Evolutionary conservation across 1,140 invertebrate species (phyloP), one percentile per base, ranked within the genome.

Genomic region (Phymastichus coffea): DNA sequence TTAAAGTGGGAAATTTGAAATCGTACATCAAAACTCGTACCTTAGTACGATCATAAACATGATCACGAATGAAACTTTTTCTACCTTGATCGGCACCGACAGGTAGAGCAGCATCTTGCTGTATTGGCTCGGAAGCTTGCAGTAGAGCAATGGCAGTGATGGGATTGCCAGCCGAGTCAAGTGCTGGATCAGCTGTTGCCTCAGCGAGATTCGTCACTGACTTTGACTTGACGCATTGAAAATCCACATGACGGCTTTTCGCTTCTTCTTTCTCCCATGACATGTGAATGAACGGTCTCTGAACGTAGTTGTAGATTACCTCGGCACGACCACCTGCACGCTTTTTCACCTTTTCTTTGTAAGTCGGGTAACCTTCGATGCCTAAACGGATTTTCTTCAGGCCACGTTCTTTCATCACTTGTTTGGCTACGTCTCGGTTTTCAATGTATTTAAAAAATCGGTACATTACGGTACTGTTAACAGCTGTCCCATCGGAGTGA

Each of bases 241-340:
- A 99, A 78, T 99, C 98, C 0, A 99, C 98, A 78, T 99, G 98
- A 6, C 98, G 87, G 75, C 94, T 97, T 72, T 98, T 98, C 0
- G 96, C 96, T 75, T 99, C 98, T 72, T 99, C 97, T 68, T 99
- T 99, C 75, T 99, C 98, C 98, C 98, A 99, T 0, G 96, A 99
- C 94, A 99, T 98, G 68, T 97, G 94, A 41, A 99, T 94, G 75
- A 99, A 99, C 0, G 98, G 97, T n/a, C 98, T 83, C 74, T 99
- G 98, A 0, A 99, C 97, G 77, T 99, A 99, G 78, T 99, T 99
- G 80, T 99, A 99, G 62, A 99, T 97, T 1, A 99, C 97, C 82
- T 96, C 93, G 2, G 93, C 89, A 33, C 94, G 82, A 12, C 94
- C 94, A 10, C 94, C 93, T 0, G 95, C 91, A 17, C 96, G 82